Base-by-base conservation (phyloP, 35 echinoderm and acorn worm species). In the Amphiura filiformis region DNA sequence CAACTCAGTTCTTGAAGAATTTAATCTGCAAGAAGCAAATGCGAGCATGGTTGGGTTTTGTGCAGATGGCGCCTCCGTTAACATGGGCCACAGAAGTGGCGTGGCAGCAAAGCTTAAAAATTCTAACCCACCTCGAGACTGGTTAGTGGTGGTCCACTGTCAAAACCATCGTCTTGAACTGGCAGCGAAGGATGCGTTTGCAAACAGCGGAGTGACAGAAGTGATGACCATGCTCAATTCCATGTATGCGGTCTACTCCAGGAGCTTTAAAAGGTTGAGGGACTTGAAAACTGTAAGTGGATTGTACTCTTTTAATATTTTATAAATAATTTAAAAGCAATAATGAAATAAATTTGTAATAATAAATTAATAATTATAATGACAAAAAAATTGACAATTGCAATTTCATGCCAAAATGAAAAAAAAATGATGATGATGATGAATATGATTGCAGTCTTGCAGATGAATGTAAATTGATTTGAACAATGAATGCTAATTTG, bases 161-260 rank as follows among this genome's bases (percentile, higher is more conserved):
- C 0, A 79, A 1, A 87, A 57, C 39, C 90, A 92, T 40, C 31
- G 84, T 33, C 38, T 87, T 0, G 90, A 92, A 47, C 32, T 92
- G 18, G 83, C 90, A 13, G 82, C 42, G 13, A 87, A 92, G 37
- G 90, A 92, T 87, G 83, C 83, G 1, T 92, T 80, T 34, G 87
- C 80, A 32, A 37, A 61, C 13, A 81, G 28, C 26, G 32, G 37
- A 18, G 57, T 56, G 20, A 39, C 78, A 57, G 87, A 89, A 34
- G 78, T 34, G 14, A 81, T 81, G 14, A 75, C 78, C 2, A 88
- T 88, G 44, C 42, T 81, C 33, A 81, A 81, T 32, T 15, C 39
- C 17, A 37, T 89, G 32, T 82, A 82, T 34, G 35, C 5, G 26
- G 12, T 87, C 0, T 87, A 87, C 41, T 5, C 34, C 1, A 44